A percentile compares a stretch with the other conserved stretches of the same genome.
phyloP scores from a whole-genome alignment of 2,888 invertebrate species.

The Drosophila borealis region DNA sequence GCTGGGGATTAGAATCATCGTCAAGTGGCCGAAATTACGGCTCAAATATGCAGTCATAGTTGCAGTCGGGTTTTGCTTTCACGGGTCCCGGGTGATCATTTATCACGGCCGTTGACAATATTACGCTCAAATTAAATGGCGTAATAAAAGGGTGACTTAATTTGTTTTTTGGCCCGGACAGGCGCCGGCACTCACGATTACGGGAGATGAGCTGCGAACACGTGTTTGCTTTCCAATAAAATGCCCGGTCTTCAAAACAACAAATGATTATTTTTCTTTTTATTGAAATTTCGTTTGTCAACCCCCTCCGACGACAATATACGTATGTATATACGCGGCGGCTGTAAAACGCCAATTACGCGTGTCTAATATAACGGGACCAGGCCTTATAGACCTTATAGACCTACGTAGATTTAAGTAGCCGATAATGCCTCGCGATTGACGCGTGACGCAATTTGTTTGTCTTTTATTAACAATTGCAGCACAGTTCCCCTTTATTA shows the following conservation, averaged over 20 bases:
- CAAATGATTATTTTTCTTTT: conserved; percentile 19
- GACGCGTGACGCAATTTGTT: conserved; percentile 75
- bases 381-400: conserved; percentile 15
- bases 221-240: conserved; percentile 84
- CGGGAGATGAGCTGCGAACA: conserved; percentile 81
- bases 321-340: no score
- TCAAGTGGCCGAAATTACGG: conserved; percentile 82
- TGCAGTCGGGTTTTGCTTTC: conserved; percentile 38
- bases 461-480: conserved; percentile 72
- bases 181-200: conserved; percentile 54
- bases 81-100: conserved; percentile 58
- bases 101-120: conserved; percentile 80
- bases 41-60: conserved; percentile 72
- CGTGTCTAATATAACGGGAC: conserved; percentile 56
- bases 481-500: conserved; percentile 16
- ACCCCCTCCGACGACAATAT: conserved; percentile 44
- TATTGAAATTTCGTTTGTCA: conserved; percentile 66
- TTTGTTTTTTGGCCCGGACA: conserved; percentile 74
- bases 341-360: conserved; percentile 66
- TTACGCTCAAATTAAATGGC: conserved; percentile 82
- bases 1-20: conserved; percentile 24
- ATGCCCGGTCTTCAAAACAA: conserved; percentile 45
- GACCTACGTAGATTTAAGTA: conserved; percentile 67
- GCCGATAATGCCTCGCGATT: conserved; percentile 61
- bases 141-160: conserved; percentile 84